Base-by-base conservation (phyloP, 2,888 invertebrate genomes). In the Drosophila kuntzei region DNA sequence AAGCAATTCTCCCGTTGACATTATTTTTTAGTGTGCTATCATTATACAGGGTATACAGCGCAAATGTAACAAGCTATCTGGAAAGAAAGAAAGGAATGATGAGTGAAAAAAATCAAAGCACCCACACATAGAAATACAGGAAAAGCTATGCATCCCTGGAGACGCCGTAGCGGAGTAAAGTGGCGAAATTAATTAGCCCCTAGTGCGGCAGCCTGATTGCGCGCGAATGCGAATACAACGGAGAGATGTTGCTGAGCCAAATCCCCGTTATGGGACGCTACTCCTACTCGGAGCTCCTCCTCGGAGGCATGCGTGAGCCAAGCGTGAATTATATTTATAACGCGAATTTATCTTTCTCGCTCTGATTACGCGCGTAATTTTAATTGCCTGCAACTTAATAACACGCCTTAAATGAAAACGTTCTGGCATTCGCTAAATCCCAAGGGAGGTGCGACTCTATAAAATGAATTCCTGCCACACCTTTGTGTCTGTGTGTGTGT, bases 361-460 rank as follows among this genome's bases (percentile, higher is more conserved):
- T 88, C 87, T 88, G 87, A 88, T 88, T 87, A 81, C 87, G 83
- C 75, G 85, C 75, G 85, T 86, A 85, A 85, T 87, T 87, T 87
- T 87, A 87, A 87, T 87, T 87, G 86, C 82, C 71, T 73, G 85
- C 84, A 85, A 89, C 89, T 89, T 89, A 81, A 87, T 87, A 85
- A 83, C 73, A 66, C 57, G 79, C 65, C 70, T 73, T 67, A 76
- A 80, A 73, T 54, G 65, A 44, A 58, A 61, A 41, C 49, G 60
- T 61, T 55, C 58, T 64, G 22, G 49, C 61, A 49, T 18, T 36
- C 53, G 44, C 34, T 27, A 5, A 20, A 36, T 34, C 55, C 61
- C 55, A 37, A 16, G 47, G 54, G 49, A 66, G 25, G 29, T 25
- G 22, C 25, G n/a, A 46, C 39, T 50, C 53, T 60, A 50, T 78